These are phyloP conservation scores for Drosophila rubida DNA, from an alignment of 2,888 invertebrate genomes.

Conservation along the genomic window DNA sequence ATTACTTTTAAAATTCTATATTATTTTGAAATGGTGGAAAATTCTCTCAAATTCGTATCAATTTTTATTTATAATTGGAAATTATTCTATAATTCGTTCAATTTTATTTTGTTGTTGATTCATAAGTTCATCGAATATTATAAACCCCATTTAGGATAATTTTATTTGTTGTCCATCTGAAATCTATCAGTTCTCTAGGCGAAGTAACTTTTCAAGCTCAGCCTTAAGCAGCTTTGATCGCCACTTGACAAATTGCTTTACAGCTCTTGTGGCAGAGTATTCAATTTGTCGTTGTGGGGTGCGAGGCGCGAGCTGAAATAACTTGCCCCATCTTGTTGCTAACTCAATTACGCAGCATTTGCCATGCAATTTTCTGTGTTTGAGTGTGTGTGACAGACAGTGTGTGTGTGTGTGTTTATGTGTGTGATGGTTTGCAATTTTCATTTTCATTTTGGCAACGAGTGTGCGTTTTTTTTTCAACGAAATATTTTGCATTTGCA, in stretches of 20 bases:
- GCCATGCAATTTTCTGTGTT: conserved; percentile 58
- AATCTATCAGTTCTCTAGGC: no score
- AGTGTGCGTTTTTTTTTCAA: conserved; percentile 51
- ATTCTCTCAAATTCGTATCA: no score
- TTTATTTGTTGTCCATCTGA: no score
- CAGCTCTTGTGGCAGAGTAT: conserved; percentile 7
- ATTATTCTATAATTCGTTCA: no score
- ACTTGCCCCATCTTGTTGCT: conserved; percentile 42
- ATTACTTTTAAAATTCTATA: no score
- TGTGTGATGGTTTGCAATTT: conserved; percentile 49
- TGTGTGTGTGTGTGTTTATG: not conserved
- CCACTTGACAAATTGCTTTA: not conserved
- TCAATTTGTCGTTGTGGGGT: not conserved
- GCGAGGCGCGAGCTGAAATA: conserved; percentile 6
- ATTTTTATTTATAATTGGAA: no score
- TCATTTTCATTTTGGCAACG: conserved; percentile 65
- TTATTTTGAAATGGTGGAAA: no score
- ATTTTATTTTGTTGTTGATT: no score
- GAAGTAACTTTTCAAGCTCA: no score
- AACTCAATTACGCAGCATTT: conserved; percentile 75
- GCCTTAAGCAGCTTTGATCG: no score
- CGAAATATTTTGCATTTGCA: conserved; percentile 75
- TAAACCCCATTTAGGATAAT: no score
- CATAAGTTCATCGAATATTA: no score
- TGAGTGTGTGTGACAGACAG: not conserved